phyloP scores from a whole-genome alignment of 1,140 invertebrate genomes.

The Oedothorax gibbosus region DNA sequence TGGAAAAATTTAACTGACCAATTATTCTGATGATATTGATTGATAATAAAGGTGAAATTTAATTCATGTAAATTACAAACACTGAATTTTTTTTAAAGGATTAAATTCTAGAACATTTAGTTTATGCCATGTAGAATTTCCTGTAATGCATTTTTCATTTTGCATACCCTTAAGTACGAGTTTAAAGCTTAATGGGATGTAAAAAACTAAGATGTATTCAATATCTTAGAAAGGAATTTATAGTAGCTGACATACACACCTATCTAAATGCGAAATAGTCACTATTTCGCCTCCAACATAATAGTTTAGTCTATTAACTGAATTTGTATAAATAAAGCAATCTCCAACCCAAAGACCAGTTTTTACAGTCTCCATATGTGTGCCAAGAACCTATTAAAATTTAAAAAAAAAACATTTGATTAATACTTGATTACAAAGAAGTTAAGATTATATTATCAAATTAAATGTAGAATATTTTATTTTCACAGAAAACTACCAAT shows the following conservation, averaged over 20 bases:
- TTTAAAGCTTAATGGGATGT: too few relatives aligned
- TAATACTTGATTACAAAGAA: not conserved
- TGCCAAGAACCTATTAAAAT: constrained; percentile 78
- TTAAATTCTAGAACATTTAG: too few relatives aligned
- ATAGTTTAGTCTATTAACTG: constrained; percentile 97
- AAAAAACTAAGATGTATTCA: too few relatives aligned
- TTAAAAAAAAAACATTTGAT: not conserved
- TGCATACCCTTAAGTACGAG: too few relatives aligned
- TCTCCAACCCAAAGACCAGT: constrained; percentile 99
- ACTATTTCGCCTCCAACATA: constrained; percentile 99
- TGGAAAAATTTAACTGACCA: too few relatives aligned
- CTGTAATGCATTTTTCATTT: too few relatives aligned
- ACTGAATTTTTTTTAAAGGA: too few relatives aligned
- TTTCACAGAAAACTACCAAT: not conserved
- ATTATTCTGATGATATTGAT: too few relatives aligned
- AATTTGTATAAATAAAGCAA: constrained; percentile 99
- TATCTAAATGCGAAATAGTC: constrained; percentile 96
- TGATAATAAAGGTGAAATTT: too few relatives aligned
- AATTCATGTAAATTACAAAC: too few relatives aligned
- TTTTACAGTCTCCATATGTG: constrained; percentile 92
- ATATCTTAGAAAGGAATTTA: constrained; percentile 8
- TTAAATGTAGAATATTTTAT: not conserved
- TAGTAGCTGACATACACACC: constrained; percentile 68
- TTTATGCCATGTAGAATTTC: too few relatives aligned
- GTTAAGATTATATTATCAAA: not conserved